These are phyloP conservation scores for Nemotelus nigrinus DNA, from an alignment of 2,888 invertebrate species.

Conservation along the genomic window DNA sequence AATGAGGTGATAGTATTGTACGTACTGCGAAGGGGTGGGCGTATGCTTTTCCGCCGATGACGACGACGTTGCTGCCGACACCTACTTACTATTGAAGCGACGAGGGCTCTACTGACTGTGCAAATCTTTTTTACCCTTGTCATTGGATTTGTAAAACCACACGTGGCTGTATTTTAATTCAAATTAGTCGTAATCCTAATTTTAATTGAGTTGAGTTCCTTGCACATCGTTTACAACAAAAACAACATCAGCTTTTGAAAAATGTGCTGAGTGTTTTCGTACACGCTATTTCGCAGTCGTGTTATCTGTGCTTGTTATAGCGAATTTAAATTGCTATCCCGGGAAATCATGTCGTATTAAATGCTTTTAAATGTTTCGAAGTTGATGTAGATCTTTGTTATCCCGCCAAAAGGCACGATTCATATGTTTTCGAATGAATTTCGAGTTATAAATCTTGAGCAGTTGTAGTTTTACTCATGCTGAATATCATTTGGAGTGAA, in stretches of 20 bases:
- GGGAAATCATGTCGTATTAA: neutral
- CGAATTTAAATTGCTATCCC: slow-evolving; percentile 19
- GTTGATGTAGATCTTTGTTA: too few species aligned
- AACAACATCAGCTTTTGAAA: slow-evolving; percentile 3
- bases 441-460: neutral
- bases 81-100: slow-evolving; percentile 11
- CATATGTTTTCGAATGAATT: slow-evolving; percentile 3
- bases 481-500: neutral
- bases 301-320: neutral
- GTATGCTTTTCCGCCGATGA: slow-evolving; percentile 22
- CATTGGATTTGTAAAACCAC: slow-evolving; percentile 42
- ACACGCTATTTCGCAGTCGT: neutral
- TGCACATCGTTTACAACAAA: slow-evolving; percentile 40
- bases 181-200: slow-evolving; percentile 60
- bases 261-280: slow-evolving; percentile 4
- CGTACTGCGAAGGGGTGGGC: slow-evolving; percentile 4
- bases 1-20: neutral
- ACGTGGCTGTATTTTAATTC: slow-evolving; percentile 55
- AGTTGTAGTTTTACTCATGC: neutral
- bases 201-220: slow-evolving; percentile 60
- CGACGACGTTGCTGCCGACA: slow-evolving; percentile 13
- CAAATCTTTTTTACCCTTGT: slow-evolving; percentile 41
- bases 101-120: slow-evolving; percentile 24
- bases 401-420: too few species aligned
- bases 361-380: too few species aligned